Evolutionary conservation across 2,113 vertebrate species (phyloP).

Genomic region (Cryptoleucopteryx plumbea): DNA sequence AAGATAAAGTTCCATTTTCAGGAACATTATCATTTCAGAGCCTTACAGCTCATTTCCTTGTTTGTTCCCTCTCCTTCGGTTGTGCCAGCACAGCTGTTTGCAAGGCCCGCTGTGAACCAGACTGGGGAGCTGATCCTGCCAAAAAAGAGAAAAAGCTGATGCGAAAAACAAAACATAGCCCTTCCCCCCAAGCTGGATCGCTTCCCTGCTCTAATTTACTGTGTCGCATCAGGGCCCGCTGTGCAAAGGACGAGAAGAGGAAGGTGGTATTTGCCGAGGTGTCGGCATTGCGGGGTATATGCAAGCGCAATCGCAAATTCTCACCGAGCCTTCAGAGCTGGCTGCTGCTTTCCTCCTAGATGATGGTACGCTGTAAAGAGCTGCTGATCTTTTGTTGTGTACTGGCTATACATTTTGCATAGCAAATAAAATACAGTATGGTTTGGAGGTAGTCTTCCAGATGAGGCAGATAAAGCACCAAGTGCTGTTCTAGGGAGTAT

Average conservation of each 20-base stretch:
- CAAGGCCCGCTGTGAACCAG: not conserved
- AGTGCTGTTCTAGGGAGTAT: not conserved
- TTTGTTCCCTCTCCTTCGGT: not conserved
- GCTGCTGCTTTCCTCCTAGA: not conserved
- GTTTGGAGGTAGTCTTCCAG: not conserved
- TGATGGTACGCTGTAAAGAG: not conserved
- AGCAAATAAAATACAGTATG: not conserved
- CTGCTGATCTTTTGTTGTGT: not conserved
- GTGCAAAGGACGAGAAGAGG: not conserved
- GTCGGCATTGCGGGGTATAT: accelerated
- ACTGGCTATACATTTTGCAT: accelerated
- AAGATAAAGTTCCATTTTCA: not conserved
- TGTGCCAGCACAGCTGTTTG: slow-evolving; percentile 20
- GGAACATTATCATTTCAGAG: not conserved
- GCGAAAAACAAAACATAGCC: not conserved
- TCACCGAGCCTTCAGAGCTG: not conserved
- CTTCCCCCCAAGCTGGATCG: not conserved
- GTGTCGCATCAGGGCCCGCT: not conserved
- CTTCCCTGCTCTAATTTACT: not conserved
- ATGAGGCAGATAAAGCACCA: not conserved
- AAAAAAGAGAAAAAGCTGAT: not conserved
- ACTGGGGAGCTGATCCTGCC: not conserved
- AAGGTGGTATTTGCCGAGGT: not conserved
- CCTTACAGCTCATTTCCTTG: not conserved
- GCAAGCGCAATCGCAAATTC: not conserved